These are phyloP conservation scores for Serilophus lunatus DNA, from an alignment of 2,113 vertebrate species.

Conservation along the genomic window DNA sequence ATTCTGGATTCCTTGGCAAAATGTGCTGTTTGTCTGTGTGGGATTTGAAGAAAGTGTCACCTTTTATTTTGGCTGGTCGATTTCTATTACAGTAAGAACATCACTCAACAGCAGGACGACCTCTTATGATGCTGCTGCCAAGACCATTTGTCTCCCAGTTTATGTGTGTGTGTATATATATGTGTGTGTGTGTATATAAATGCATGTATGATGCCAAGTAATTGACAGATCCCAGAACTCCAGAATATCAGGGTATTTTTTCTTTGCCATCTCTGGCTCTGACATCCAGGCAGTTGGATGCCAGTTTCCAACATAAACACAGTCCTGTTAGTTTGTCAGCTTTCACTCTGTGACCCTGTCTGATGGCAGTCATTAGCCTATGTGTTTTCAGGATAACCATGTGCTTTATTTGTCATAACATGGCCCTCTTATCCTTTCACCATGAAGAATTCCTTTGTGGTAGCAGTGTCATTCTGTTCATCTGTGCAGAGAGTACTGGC, in stretches of 20 bases:
- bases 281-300: neutral
- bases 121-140: neutral
- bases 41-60: neutral
- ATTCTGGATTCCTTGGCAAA: neutral
- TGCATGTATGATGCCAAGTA: neutral
- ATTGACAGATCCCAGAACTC: neutral
- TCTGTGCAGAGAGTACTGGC: neutral
- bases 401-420: neutral
- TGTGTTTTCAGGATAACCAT: neutral
- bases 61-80: neutral
- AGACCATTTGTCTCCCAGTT: neutral
- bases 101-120: neutral
- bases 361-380: neutral
- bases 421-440: neutral
- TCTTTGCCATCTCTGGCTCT: neutral
- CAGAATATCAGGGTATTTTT: neutral
- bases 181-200: neutral
- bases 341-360: neutral
- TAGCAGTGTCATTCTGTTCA: neutral
- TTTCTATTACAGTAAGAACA: neutral
- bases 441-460: neutral
- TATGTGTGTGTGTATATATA: neutral
- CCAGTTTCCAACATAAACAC: neutral
- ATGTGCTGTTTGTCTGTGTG: neutral
- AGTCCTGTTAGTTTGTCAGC: neutral